These are phyloP conservation scores for Caenorhabditis sp. DNA, from an alignment of 2,888 invertebrate genomes.

Conservation along the genomic window DNA sequence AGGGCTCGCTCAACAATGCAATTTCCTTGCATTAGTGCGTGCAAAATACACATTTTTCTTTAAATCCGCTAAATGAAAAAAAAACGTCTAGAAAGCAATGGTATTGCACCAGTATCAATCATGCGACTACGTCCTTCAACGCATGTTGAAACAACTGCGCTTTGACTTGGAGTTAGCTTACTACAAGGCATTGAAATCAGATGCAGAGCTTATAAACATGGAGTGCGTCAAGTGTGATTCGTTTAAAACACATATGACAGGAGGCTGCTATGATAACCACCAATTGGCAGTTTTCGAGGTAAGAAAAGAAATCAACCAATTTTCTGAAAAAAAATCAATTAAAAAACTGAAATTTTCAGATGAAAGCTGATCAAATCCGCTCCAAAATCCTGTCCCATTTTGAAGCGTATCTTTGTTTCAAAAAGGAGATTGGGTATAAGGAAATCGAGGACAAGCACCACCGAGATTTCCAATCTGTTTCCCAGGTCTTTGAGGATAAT, in stretches of 20 bases:
- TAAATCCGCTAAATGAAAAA: no score
- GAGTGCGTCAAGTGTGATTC: background rate
- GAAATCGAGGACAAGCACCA: background rate
- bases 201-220: background rate
- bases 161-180: background rate
- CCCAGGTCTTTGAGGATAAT: no score
- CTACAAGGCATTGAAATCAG: background rate
- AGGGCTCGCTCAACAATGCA: no score
- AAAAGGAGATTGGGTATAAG: background rate
- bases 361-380: background rate
- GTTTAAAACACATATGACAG: background rate
- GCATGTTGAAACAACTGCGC: background rate
- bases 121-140: background rate
- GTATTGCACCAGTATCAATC: background rate
- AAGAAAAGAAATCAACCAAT: background rate
- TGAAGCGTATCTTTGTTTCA: slow-evolving; percentile 4
- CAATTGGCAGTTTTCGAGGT: background rate
- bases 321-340: no score
- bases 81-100: background rate
- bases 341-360: slow-evolving; percentile 6
- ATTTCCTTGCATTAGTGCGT: no score
- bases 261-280: background rate
- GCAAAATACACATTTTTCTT: background rate
- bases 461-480: no score
- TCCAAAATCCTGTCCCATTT: slow-evolving; percentile 2